Evolutionary conservation across 2,888 invertebrate species (phyloP).

Genomic region (Invenusta paracnida): DNA sequence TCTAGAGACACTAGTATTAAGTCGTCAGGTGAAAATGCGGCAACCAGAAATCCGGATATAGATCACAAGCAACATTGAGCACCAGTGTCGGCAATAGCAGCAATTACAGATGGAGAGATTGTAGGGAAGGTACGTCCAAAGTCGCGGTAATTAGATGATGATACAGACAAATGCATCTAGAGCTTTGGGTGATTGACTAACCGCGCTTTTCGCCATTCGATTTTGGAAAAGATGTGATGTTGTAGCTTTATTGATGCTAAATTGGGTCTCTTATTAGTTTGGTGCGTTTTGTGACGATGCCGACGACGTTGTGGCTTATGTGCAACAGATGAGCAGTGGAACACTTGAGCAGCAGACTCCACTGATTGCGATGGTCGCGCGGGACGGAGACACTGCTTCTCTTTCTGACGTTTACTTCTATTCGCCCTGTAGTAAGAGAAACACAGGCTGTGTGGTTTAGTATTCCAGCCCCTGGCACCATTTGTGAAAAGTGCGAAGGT

Average conservation of each 20-base stretch:
- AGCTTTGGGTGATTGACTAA: not conserved
- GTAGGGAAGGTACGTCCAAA: not conserved
- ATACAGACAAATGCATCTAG: not conserved
- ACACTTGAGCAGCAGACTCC: not conserved
- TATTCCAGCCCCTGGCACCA: not conserved
- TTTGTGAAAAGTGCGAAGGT: not conserved
- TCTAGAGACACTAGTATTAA: not conserved
- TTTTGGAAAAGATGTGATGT: not conserved
- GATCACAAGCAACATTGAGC: not conserved
- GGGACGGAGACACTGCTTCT: not conserved
- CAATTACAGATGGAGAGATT: not conserved
- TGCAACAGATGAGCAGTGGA: not conserved
- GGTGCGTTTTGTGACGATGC: not conserved
- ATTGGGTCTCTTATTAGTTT: not conserved
- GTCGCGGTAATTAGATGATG: not conserved
- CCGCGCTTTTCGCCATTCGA: not conserved
- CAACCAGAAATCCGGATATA: not conserved
- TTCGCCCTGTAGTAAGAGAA: not conserved
- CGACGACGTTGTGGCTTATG: conserved; percentile 6
- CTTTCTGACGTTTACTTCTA: not conserved
- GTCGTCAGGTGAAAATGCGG: not conserved
- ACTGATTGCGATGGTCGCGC: not conserved
- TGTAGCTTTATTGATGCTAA: not conserved
- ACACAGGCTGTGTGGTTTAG: not conserved
- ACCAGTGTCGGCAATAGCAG: not conserved